A percentile compares a stretch with the other conserved stretches of the same genome.
Evolutionary conservation across 1,140 invertebrate species (phyloP).

Genomic region (Dreissena polymorpha): DNA sequence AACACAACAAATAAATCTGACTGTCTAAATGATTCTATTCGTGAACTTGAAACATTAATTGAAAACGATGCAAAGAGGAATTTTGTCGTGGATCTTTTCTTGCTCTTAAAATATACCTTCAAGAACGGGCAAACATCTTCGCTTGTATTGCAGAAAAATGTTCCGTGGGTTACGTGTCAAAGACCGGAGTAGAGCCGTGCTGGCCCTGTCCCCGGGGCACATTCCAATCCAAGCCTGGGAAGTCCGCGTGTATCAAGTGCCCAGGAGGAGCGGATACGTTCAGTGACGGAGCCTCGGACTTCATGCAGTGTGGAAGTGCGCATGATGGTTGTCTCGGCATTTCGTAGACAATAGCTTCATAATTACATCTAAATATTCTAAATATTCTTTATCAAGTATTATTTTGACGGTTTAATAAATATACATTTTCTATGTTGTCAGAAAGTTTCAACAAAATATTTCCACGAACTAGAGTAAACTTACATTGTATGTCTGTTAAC

Average conservation of each 20-base stretch:
- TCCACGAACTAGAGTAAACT: too few species aligned
- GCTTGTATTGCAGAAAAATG: slow-evolving; percentile 86
- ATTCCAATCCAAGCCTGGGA: slow-evolving; percentile 79
- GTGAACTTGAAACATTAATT: too few species aligned
- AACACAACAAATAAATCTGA: background rate
- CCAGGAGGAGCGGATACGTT: slow-evolving; percentile 68
- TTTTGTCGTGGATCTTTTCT: background rate
- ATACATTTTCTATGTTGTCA: too few species aligned
- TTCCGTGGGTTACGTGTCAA: slow-evolving; percentile 94
- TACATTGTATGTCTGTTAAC: too few species aligned
- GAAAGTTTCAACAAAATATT: too few species aligned
- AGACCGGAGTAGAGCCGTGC: slow-evolving; percentile 96
- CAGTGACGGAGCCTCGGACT: slow-evolving; percentile 65
- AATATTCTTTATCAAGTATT: too few species aligned
- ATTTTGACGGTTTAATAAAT: too few species aligned
- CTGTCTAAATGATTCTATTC: background rate
- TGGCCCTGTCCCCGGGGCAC: slow-evolving; percentile 96
- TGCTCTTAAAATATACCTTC: background rate
- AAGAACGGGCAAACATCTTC: background rate
- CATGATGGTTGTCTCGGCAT: too few species aligned
- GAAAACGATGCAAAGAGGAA: too few species aligned
- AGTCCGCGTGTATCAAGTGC: slow-evolving; percentile 79
- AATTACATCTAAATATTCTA: too few species aligned
- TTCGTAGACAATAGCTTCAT: too few species aligned
- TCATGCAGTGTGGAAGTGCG: slow-evolving; percentile 73